Base-by-base conservation (phyloP, 2,797 vertebrate species). In the Heterohyrax brucei region DNA sequence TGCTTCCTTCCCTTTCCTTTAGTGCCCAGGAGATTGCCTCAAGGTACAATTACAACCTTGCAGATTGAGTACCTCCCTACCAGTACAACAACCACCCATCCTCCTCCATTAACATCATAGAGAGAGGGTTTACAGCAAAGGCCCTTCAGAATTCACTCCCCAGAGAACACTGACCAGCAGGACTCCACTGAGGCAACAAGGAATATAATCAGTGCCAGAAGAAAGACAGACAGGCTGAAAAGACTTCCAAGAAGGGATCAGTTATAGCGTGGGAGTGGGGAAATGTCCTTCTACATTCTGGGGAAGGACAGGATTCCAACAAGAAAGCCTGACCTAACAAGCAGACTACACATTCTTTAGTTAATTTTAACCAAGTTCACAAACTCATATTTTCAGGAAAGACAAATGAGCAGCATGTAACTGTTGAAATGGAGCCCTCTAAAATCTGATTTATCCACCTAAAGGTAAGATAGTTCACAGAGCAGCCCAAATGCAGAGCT, bases 391-490 rank as follows among this genome's bases (percentile, higher is more conserved):
- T 77, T 95, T 88, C 81, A 80, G 80, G 53, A 78, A 64, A 93
- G 80, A 85, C 66, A 87, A 83, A 94, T 14, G 80, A 90, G 70
- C 68, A 79, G 64, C 87, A n/a, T 1, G 24, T 13, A 30, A 62
- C 73, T 59, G n/a, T 61, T 16, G 18, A 56, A 81, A 80, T 1
- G 3, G 10, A 78, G 73, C 44, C 48, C 75, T 94, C 64, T 89
- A 72, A 82, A 56, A 48, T 66, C 62, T 21, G 84, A 96, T 94
- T 93, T 89, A 95, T 85, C 95, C 44, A 18, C 48, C 87, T 89
- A 2, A 7, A 8, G 70, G 7, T 7, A 18, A 72, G n/a, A 72
- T 59, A 77, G 90, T 66, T 95, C 93, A 72, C 39, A 79, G 82
- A 91, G 72, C 89, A 59, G 62, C 33, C n/a, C 68, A 70, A 81